Evolutionary conservation across 2,113 vertebrate genomes (phyloP).

Genomic region (Mobula birostris): DNA sequence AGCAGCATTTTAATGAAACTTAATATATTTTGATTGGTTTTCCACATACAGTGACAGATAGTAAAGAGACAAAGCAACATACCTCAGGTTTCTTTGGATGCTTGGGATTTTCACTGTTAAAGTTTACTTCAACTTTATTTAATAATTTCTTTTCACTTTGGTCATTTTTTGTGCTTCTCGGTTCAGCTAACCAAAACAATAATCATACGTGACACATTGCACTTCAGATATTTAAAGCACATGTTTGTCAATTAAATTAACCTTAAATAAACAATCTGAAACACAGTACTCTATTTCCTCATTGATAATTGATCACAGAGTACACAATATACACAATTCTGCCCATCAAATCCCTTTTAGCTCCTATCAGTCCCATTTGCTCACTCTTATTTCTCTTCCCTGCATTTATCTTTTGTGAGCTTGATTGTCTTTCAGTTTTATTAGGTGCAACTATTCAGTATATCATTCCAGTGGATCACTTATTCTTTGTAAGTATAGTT

Average conservation of each 20-base stretch:
- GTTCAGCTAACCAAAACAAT: conserved; percentile 15
- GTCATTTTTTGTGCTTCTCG: background rate
- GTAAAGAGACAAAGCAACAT: background rate
- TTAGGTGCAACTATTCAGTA: background rate
- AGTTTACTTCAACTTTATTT: background rate
- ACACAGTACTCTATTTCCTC: background rate
- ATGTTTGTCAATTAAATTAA: background rate
- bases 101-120: background rate
- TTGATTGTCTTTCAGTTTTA: background rate
- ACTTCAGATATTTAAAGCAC: background rate
- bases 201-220: background rate
- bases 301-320: background rate
- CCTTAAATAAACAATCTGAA: background rate
- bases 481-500: background rate
- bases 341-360: too few species aligned
- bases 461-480: background rate
- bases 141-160: background rate
- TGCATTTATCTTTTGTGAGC: background rate
- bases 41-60: background rate
- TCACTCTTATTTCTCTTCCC: too few species aligned
- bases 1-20: background rate
- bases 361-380: too few species aligned
- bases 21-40: background rate
- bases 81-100: background rate
- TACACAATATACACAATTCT: too few species aligned